These are phyloP conservation scores for Dolichopus griseipennis DNA, from an alignment of 2,888 invertebrate genomes.

Conservation along the genomic window DNA sequence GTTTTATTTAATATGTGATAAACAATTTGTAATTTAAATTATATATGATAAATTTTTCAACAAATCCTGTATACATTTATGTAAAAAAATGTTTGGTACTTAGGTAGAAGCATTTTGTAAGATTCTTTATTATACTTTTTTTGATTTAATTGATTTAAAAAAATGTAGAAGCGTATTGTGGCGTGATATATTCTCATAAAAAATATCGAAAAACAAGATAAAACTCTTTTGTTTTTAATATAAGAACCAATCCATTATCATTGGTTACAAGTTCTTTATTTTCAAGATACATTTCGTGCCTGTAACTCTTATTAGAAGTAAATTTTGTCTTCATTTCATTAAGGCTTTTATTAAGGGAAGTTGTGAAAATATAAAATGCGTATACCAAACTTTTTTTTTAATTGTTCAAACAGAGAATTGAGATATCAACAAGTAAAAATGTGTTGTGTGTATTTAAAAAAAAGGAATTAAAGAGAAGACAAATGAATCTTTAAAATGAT, in stretches of 20 bases:
- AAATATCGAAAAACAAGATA: not conserved
- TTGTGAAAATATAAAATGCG: too few species aligned
- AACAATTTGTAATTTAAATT: not conserved
- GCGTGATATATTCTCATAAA: not conserved
- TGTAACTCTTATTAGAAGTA: too few species aligned
- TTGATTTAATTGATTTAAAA: too few species aligned
- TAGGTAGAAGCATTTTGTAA: too few species aligned
- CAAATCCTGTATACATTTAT: not conserved
- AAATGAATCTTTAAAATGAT: not conserved
- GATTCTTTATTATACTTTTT: too few species aligned
- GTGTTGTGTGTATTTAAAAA: not conserved
- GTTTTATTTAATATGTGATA: not conserved
- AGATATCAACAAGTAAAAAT: not conserved
- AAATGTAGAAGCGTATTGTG: not conserved
- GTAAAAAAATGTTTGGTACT: too few species aligned
- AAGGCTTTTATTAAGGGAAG: too few species aligned
- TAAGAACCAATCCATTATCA: not conserved
- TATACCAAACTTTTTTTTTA: too few species aligned
- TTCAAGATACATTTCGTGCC: not conserved
- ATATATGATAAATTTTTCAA: not conserved
- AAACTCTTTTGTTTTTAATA: not conserved
- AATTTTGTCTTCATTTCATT: too few species aligned
- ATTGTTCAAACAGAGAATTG: too few species aligned
- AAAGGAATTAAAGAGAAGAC: not conserved
- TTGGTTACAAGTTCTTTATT: not conserved